Base-by-base conservation (phyloP, 2,888 invertebrate species). In the Eueremaeus valkanovi region DNA sequence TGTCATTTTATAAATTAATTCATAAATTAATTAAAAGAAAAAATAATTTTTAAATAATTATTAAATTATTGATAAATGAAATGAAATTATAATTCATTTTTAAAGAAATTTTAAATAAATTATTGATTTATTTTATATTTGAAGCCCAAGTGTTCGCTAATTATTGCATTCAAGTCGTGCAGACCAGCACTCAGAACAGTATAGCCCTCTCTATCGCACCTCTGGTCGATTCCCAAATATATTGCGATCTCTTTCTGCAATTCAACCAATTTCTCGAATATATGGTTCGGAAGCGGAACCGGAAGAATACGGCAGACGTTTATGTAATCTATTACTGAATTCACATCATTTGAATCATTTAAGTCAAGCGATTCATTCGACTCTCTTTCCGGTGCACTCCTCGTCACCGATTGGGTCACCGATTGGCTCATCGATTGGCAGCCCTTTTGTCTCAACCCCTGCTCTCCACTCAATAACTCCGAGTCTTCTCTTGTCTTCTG, bases 1-100 rank as follows among this genome's bases (percentile, higher is more conserved):
- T 45, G 70, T 70, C 70, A 70, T 70, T 70, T 70, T 70, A 45
- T 70, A 70, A 70, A 66, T 33, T 36, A 40, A 66, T 16, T 33
- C 21, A 55, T 61, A 61, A 61, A 31, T 61, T 61, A 61, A 61
- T 61, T 29, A 61, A 29, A 36, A 8, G 11, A 70, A 33, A n/a
- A n/a, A 70, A 45, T 70, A 45, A 70, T 29, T 70, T 70, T 70
- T 68, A 42, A 70, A 45, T 40, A 16, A 45, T 45, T 18, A 70
- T 45, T 70, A 70, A 70, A 70, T 70, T 70, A 68, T 68, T 68
- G 68, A 68, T 40, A 40, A 70, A 42, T 21, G 27, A 70, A 27
- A 70, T 40, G 27, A 61, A 61, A 55, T 49, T 55, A 24, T 55
- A 55, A 55, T 21, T 55, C 24, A 55, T 55, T 55, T 55, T 55